These are phyloP conservation scores for Allygus modestus DNA, from an alignment of 2,888 invertebrate genomes.

Conservation along the genomic window DNA sequence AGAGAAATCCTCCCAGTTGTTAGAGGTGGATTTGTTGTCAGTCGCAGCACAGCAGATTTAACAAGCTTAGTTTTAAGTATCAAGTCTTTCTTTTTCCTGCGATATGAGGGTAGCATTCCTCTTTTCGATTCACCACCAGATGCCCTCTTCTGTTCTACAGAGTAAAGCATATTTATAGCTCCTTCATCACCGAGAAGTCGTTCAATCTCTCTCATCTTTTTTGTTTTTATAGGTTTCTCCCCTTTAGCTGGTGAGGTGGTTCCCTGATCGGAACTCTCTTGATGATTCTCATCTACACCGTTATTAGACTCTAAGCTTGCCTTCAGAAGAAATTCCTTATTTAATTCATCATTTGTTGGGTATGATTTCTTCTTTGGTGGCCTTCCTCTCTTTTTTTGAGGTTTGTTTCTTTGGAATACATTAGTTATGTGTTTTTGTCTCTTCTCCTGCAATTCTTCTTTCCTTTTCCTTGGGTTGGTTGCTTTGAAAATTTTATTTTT, in stretches of 20 bases:
- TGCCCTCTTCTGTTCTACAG: conserved; percentile 79
- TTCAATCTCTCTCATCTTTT: conserved; percentile 83
- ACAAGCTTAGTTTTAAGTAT: conserved; percentile 80
- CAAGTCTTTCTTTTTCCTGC: conserved; percentile 74
- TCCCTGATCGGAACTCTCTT: conserved; percentile 15
- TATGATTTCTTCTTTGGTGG: conserved; percentile 58
- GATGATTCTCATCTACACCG: conserved; percentile 31
- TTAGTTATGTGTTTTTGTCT: conserved; percentile 42
- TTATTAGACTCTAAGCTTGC: conserved; percentile 10
- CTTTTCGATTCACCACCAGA: conserved; percentile 67
- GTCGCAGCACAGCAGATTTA: conserved; percentile 78
- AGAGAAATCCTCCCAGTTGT: conserved; percentile 54
- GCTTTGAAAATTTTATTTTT: conserved; percentile 53
- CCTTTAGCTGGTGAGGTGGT: conserved; percentile 36
- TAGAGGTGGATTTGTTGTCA: conserved; percentile 71
- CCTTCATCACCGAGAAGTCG: conserved; percentile 90
- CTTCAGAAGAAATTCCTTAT: conserved; percentile 29
- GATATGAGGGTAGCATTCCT: conserved; percentile 68
- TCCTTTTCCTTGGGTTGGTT: conserved; percentile 35
- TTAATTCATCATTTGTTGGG: conserved; percentile 52
- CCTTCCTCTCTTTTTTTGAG: conserved; percentile 58
- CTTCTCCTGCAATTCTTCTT: conserved; percentile 32
- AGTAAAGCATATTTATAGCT: conserved; percentile 90
- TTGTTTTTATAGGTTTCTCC: conserved; percentile 53
- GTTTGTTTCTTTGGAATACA: conserved; percentile 41